A percentile compares a stretch with the other conserved stretches of the same genome.
Evolutionary conservation across 1,140 invertebrate genomes (phyloP).

Genomic region (Cepaea nemoralis): DNA sequence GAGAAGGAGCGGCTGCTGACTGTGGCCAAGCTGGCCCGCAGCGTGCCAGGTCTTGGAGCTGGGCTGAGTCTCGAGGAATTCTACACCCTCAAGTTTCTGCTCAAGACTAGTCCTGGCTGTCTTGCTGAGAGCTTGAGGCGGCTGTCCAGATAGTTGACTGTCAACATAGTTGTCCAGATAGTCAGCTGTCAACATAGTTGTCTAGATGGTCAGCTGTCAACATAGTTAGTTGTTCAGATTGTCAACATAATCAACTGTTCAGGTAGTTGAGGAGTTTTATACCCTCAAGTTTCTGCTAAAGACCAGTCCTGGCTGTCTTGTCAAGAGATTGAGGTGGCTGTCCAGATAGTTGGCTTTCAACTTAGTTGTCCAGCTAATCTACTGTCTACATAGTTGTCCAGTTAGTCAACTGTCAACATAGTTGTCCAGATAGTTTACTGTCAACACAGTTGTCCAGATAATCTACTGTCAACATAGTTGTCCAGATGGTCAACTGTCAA

Average conservation of each 20-base stretch:
- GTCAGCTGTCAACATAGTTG: neutral
- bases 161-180: neutral
- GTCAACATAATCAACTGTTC: too few relatives aligned
- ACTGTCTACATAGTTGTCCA: too few relatives aligned
- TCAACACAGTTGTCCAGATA: conserved; percentile 44
- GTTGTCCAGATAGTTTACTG: too few relatives aligned
- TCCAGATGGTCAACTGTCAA: neutral
- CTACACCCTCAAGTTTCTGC: conserved; percentile 66
- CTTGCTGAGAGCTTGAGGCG: conserved; percentile 61
- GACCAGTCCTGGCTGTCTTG: conserved; percentile 61
- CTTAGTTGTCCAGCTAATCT: neutral
- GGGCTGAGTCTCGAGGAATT: conserved; percentile 57
- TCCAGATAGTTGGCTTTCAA: neutral
- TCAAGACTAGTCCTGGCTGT: conserved; percentile 64
- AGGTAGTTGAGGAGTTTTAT: conserved; percentile 65
- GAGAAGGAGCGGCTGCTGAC: conserved; percentile 57
- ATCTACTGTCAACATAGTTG: neutral
- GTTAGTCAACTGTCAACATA: too few relatives aligned
- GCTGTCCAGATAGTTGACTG: conserved; percentile 19
- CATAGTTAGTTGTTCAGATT: too few relatives aligned
- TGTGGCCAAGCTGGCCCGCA: conserved; percentile 57
- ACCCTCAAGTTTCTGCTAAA: conserved; percentile 66
- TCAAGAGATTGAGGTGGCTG: conserved; percentile 57
- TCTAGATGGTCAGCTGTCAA: too few relatives aligned
- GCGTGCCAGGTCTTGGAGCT: conserved; percentile 38